Evolutionary conservation across 2,888 invertebrate genomes (phyloP), one percentile per base, ranked within the genome.

Genomic region (Patella caerulea): DNA sequence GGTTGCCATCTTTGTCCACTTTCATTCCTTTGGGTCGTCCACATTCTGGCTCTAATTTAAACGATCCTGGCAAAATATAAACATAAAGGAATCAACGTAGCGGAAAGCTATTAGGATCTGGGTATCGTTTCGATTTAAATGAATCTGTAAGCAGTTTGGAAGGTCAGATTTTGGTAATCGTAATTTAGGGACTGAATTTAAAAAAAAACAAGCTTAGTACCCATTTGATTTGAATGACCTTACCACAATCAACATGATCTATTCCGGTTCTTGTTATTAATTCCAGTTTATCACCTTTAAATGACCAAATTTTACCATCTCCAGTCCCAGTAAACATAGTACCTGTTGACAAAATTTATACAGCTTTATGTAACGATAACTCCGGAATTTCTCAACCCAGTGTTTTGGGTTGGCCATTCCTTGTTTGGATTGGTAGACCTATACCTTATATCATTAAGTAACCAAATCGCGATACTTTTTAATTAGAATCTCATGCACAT

Each of bases 11-110:
- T 15, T 55, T 71, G 74, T 79, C 82, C 17, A 87, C 65, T 78
- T 86, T 86, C 85, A 87, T 86, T 15, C 87, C 87, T 70, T 87
- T 87, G 14, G 86, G 86, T 29, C 87, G 81, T 3, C 87, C 87
- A 81, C 87, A 87, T 17, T 76, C 59, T 7, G 86, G 85, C 78
- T 87, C 87, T 53, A 84, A 70, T 2, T 84, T 82, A 70, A 83
- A 85, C 5, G 79, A 79, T 14, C 87, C 86, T 83, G 77, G 74
- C 12, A 77, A 52, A 4, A 75, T 12, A 70, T 76, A 75, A 12
- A 73, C 59, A 34, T 75, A 74, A 17, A 78, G 14, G 15, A 17
- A 59, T 19, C 12, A 19, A 56, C 17, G n/a, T 15, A 24, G 19
- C 17, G 15, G n/a, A 72, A 55, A 11, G 34, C 1, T 12, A 19